Evolutionary conservation across 2,113 vertebrate genomes (phyloP), one percentile per base, ranked within the genome.

Genomic region (Chroicocephalus ridibundus): DNA sequence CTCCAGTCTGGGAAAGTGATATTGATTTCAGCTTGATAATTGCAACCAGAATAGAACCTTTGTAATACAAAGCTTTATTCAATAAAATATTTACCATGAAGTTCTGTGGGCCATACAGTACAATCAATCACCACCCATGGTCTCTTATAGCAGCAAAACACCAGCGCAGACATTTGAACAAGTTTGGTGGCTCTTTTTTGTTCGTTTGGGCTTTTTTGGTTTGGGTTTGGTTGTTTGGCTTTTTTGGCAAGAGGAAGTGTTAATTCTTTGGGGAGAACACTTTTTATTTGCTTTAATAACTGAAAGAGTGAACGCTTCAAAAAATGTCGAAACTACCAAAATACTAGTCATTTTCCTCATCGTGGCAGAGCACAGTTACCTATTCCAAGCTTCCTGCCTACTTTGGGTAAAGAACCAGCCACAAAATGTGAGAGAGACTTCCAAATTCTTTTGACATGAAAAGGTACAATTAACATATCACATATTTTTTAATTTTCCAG

Each of bases 21-120:
- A 97, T 97, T 94, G 96, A 97, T 97, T 96, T 96, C 70, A 91
- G 84, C 86, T 87, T 97, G 94, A 95, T 94, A 94, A 97, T 96
- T 97, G 89, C 93, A 91, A 90, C 75, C 54, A 1, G 1, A 97
- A 85, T 12, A 91, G 81, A 82, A 75, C 61, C 16, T 94, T 87
- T 90, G 81, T 80, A 95, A 94, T 64, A 80, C 62, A 95, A 91
- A 94, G 91, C 88, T 95, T 92, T 87, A 91, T 85, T 95, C 88
- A 94, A 89, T 95, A 82, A 79, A 93, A 95, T 93, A 93, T 91
- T 96, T 93, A 92, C 87, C 82, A 62, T 71, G 2, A 94, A 82
- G 64, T 83, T 94, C 84, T 96, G 65, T 69, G 83, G 83, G 54
- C 88, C 66, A 69, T 79, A 72, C 34, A 87, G 46, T 51, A 70